Conservation (phyloP, 2,113 vertebrate species). For the Chaenogobius annularis region DNA sequence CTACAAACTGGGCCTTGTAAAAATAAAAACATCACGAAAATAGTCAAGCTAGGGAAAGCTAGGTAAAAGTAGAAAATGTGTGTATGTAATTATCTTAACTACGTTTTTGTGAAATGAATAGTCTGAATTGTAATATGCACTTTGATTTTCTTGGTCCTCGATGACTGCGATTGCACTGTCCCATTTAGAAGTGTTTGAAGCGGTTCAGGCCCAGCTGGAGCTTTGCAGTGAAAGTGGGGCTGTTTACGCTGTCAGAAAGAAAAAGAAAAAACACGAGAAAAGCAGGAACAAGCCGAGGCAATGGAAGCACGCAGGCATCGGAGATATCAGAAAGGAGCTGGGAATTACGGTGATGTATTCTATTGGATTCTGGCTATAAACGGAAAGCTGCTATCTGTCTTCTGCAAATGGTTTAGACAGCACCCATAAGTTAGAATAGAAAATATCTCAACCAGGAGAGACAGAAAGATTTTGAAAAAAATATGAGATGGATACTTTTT, state of each 20-base stretch:
- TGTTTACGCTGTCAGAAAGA: conserved; percentile 57
- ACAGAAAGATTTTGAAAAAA: neutral
- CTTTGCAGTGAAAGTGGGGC: conserved; percentile 3
- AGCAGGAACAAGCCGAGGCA: conserved; percentile 36
- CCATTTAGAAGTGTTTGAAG: neutral
- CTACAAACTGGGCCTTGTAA: no score
- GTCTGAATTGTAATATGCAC: neutral
- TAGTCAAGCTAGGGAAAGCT: no score
- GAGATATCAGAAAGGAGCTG: conserved; percentile 17
- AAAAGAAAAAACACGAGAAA: conserved; percentile 35
- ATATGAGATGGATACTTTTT: neutral
- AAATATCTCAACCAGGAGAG: neutral
- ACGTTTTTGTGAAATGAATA: no score
- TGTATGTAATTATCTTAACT: no score
- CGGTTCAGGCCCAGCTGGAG: conserved; percentile 18
- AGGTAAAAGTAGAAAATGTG: no score
- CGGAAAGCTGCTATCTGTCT: neutral
- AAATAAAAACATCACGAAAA: no score
- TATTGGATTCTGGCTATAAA: neutral
- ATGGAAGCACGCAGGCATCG: conserved; percentile 10
- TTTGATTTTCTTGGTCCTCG: neutral
- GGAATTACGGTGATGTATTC: neutral
- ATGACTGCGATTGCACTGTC: neutral
- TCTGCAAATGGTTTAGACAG: neutral
- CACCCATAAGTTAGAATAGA: neutral